These are phyloP conservation scores for Mimachlamys varia DNA, from an alignment of 2,888 invertebrate genomes.

Conservation along the genomic window DNA sequence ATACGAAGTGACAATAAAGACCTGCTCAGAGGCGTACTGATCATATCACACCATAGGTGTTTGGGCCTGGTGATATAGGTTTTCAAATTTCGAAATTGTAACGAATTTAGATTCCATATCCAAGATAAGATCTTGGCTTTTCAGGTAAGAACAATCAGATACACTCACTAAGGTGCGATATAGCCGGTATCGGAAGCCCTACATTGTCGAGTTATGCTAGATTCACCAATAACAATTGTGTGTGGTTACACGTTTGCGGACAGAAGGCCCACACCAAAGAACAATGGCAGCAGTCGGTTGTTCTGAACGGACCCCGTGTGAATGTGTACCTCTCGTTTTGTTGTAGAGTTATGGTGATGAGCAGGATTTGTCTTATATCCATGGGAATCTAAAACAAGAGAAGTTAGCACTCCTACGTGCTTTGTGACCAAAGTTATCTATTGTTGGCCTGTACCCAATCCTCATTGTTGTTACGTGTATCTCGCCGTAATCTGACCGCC, in stretches of 20 bases:
- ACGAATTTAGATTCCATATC: background rate
- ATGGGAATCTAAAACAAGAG: slow-evolving; percentile 17
- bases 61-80: no score
- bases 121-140: background rate
- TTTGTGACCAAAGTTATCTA: slow-evolving; percentile 4
- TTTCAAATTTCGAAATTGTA: background rate
- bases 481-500: background rate
- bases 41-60: no score
- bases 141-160: background rate
- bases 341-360: background rate
- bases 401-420: background rate
- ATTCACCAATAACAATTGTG: background rate
- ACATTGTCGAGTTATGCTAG: background rate
- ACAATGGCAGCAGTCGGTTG: background rate
- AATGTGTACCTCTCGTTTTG: background rate
- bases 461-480: background rate
- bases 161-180: background rate
- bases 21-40: no score
- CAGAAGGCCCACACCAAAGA: background rate
- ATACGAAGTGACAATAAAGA: no score
- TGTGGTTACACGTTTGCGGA: background rate
- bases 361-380: slow-evolving; percentile 11
- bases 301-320: background rate
- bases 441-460: background rate
- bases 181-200: background rate